Evolutionary conservation across 1,140 invertebrate species (phyloP).

Genomic region (Neocloeon triangulifer): DNA sequence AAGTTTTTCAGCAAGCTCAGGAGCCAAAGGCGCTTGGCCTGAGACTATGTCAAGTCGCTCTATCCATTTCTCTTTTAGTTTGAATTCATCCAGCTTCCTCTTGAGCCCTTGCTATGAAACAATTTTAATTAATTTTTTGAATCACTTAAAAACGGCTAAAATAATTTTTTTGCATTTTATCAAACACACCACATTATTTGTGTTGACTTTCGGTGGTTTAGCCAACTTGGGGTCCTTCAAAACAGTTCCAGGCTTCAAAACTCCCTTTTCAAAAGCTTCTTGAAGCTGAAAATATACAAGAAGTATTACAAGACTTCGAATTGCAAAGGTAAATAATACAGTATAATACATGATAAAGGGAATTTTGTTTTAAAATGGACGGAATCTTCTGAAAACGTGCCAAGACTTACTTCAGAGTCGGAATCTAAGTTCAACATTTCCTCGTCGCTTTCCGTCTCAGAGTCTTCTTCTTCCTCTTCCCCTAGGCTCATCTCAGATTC

Average conservation of each 20-base stretch:
- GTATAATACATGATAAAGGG: too few species aligned
- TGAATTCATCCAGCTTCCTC: constrained; percentile 44
- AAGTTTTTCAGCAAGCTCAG: constrained; percentile 54
- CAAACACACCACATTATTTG: constrained; percentile 38
- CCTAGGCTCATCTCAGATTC: too few species aligned
- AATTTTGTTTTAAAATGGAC: too few species aligned
- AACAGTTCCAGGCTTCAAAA: constrained; percentile 69
- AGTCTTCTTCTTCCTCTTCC: too few species aligned
- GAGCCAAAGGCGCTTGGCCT: constrained; percentile 50
- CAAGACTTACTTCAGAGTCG: too few species aligned
- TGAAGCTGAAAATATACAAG: constrained; percentile 53
- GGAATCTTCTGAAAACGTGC: too few species aligned
- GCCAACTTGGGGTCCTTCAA: constrained; percentile 50
- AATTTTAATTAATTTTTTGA: constrained; percentile 5
- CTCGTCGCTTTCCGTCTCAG: too few species aligned
- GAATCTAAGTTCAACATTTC: too few species aligned
- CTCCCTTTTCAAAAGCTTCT: constrained; percentile 56
- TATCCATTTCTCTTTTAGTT: constrained; percentile 55
- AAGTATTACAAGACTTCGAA: too few species aligned
- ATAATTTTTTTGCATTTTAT: constrained; percentile 5
- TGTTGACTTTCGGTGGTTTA: constrained; percentile 27
- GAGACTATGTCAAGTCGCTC: constrained; percentile 62
- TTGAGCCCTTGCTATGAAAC: constrained; percentile 31
- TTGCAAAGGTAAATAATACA: constrained; percentile 3
- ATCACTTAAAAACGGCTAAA: not conserved